A percentile compares a stretch with the other conserved stretches of the same genome.
These are phyloP conservation scores for Pelecanus crispus DNA, from an alignment of 2,113 vertebrate genomes.

Conservation along the genomic window DNA sequence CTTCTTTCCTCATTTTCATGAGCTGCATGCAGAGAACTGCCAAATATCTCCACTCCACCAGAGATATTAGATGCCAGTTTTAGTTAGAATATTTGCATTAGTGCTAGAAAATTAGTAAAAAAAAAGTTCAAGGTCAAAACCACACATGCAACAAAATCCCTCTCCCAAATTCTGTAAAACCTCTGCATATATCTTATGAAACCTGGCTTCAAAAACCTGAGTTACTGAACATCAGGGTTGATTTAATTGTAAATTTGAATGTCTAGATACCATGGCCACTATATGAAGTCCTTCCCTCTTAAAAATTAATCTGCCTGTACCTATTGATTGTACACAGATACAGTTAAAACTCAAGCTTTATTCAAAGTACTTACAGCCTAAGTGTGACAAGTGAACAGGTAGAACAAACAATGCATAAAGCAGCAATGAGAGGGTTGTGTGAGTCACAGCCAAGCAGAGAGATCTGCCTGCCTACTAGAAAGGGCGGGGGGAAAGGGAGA, in stretches of 20 bases:
- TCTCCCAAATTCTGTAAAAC: neutral
- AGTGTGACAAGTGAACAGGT: neutral
- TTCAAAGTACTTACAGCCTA: neutral
- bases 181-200: neutral
- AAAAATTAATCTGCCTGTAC: neutral
- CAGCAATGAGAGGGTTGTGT: neutral
- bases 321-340: neutral
- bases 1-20: neutral
- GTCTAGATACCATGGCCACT: accelerated
- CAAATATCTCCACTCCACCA: neutral
- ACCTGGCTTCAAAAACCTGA: neutral
- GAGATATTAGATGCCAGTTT: neutral
- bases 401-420: neutral
- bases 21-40: neutral
- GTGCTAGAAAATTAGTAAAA: neutral
- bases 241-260: neutral
- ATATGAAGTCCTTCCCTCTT: accelerated
- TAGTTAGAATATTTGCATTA: neutral
- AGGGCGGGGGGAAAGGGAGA: neutral
- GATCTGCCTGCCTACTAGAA: neutral
- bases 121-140: neutral
- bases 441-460: neutral
- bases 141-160: neutral
- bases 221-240: neutral
- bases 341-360: neutral